Conservation (phyloP, 1,140 invertebrate genomes). For the Riptortus pedestris region DNA sequence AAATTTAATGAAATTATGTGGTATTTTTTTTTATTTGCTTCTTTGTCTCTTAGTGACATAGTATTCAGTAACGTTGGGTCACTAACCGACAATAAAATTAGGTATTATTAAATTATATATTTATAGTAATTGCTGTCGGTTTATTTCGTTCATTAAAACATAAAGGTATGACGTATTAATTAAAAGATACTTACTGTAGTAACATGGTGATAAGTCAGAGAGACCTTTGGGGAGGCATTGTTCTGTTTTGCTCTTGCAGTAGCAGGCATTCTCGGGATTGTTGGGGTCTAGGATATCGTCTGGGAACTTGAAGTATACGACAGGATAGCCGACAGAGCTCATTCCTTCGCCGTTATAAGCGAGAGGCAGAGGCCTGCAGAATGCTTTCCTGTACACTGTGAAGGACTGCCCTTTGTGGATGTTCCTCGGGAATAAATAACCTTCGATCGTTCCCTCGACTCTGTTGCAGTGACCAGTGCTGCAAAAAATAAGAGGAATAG, state of each 20-base stretch:
- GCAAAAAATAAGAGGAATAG: neutral
- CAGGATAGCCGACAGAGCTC: conserved; percentile 36
- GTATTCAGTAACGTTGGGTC: too few species aligned
- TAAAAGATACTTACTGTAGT: conserved; percentile 62
- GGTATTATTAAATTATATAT: too few species aligned
- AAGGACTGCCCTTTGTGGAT: conserved; percentile 44
- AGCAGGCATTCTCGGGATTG: conserved; percentile 51
- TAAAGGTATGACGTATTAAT: too few species aligned
- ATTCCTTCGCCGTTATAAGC: conserved; percentile 37
- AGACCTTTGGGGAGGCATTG: conserved; percentile 49
- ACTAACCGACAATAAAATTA: too few species aligned
- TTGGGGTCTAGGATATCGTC: conserved; percentile 45
- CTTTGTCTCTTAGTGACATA: too few species aligned
- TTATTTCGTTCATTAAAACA: too few species aligned
- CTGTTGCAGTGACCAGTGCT: conserved; percentile 22
- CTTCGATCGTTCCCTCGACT: conserved; percentile 32
- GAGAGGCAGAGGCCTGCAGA: conserved; percentile 53
- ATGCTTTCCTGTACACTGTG: conserved; percentile 51
- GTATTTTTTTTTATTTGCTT: too few species aligned
- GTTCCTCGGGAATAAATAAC: conserved; percentile 46
- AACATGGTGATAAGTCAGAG: conserved; percentile 56
- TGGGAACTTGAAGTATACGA: conserved; percentile 41
- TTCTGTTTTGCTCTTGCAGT: conserved; percentile 41
- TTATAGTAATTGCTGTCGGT: too few species aligned
- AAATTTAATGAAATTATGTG: too few species aligned